phyloP scores from a whole-genome alignment of 2,888 invertebrate species.

The Atethmia centrago region DNA sequence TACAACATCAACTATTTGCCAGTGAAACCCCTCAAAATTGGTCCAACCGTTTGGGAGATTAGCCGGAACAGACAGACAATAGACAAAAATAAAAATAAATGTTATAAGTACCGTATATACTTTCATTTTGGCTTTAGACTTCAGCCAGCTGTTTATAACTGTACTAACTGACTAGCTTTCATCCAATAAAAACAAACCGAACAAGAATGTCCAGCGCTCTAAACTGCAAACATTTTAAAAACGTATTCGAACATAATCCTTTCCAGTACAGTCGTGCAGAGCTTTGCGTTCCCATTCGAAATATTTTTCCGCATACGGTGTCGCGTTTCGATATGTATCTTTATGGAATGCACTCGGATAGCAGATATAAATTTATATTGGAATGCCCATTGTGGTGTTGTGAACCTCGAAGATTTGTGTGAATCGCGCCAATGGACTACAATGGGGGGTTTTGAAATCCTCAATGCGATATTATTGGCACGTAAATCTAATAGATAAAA shows the following conservation, averaged over 20 bases:
- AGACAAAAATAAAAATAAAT: too few relatives aligned
- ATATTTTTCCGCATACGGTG: conserved; percentile 65
- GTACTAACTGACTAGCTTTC: conserved; percentile 27
- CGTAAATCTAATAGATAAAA: conserved; percentile 61
- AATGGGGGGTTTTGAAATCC: conserved; percentile 54
- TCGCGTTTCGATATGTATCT: conserved; percentile 61
- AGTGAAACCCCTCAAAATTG: too few relatives aligned
- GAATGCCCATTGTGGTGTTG: conserved; percentile 70
- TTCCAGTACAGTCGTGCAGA: conserved; percentile 52
- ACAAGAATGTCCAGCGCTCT: conserved; percentile 24
- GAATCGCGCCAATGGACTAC: conserved; percentile 55
- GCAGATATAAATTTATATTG: conserved; percentile 71
- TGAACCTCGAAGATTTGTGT: conserved; percentile 69
- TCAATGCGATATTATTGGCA: conserved; percentile 57
- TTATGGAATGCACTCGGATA: conserved; percentile 63
- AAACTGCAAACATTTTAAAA: conserved; percentile 57
- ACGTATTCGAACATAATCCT: conserved; percentile 58
- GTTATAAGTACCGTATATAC: too few relatives aligned
- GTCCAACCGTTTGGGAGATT: too few relatives aligned
- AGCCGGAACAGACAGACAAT: too few relatives aligned
- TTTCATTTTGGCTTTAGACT: conserved; percentile 3
- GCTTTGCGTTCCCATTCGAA: conserved; percentile 53
- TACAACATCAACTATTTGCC: too few relatives aligned
- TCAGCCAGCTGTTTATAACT: conserved; percentile 13
- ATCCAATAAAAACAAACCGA: conserved; percentile 36